Evolutionary conservation across 1,140 invertebrate genomes (phyloP).

Genomic region (Mizuhopecten yessoensis): DNA sequence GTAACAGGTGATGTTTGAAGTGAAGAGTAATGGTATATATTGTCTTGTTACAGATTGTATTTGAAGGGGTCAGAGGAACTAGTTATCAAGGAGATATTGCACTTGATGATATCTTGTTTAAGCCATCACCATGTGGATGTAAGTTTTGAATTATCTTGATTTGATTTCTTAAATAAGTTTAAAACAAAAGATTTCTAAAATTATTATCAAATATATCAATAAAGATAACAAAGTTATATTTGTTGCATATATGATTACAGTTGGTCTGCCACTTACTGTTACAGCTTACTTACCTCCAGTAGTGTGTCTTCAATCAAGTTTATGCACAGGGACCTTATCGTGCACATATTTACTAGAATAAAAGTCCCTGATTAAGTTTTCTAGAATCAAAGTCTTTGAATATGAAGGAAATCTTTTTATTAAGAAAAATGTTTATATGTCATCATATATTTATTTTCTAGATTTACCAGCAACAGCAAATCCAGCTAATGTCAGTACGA

Average conservation of each 20-base stretch:
- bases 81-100: slow-evolving; percentile 86
- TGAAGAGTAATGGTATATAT: slow-evolving; percentile 45
- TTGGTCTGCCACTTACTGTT: no score
- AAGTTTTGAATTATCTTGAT: slow-evolving; percentile 53
- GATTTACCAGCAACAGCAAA: slow-evolving; percentile 61
- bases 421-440: no score
- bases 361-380: no score
- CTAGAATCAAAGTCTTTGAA: no score
- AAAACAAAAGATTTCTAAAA: neutral
- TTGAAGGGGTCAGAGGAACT: slow-evolving; percentile 88
- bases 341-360: no score
- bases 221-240: no score
- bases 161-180: neutral
- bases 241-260: no score
- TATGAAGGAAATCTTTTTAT: neutral
- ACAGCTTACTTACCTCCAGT: no score
- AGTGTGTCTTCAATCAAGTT: no score
- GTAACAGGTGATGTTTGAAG: neutral
- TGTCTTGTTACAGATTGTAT: slow-evolving; percentile 56
- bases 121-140: slow-evolving; percentile 72
- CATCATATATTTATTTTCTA: neutral
- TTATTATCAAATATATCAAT: no score
- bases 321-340: no score
- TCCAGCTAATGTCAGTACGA: slow-evolving; percentile 66
- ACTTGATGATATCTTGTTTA: slow-evolving; percentile 75